Base-by-base conservation (phyloP, 1,140 invertebrate species). In the Drosophila triauraria region DNA sequence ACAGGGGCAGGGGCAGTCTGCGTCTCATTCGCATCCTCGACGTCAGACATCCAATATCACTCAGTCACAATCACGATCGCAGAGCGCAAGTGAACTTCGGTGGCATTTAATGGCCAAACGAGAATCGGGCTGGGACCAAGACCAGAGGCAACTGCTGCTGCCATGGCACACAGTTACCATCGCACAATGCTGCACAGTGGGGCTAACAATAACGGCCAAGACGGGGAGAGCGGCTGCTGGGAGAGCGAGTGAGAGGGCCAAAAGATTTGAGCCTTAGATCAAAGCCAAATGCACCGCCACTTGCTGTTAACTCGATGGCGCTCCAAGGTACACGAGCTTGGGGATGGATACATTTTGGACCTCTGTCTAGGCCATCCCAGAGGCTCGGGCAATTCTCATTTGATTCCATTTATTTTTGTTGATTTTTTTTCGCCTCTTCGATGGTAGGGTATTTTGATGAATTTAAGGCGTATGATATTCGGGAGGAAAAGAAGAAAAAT, bases 241-340 rank as follows among this genome's bases (percentile, higher is more conserved):
- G 42, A 38, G 68, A 42, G 17, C 20, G 20, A 32, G 51, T 17
- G 47, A 71, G 69, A 71, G 79, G 84, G 82, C 82, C 80, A 65
- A 77, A 76, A 87, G 83, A 87, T 87, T 87, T 87, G 80, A 87
- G 84, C 76, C 65, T 88, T 84, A 87, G 83, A 87, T 87, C 83
- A 87, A 87, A 87, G 84, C 84, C 68, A 74, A 80, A 83, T 84
- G 75, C 84, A 80, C 83, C 83, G 83, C 80, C 83, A 87, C 85
- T 87, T 87, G 83, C 85, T 87, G 85, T 87, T 87, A 84, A 88
- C 83, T 88, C 80, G 84, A 84, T 87, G 83, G 83, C 83, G 83
- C 83, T 87, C 84, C 83, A 87, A 87, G 84, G 84, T 88, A 87
- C 83, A 88, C 75, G 62, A 69, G 72, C 70, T 72, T 72, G 68